phyloP scores from a whole-genome alignment of 2,888 invertebrate species.

The Bruchidius siliquastri region DNA sequence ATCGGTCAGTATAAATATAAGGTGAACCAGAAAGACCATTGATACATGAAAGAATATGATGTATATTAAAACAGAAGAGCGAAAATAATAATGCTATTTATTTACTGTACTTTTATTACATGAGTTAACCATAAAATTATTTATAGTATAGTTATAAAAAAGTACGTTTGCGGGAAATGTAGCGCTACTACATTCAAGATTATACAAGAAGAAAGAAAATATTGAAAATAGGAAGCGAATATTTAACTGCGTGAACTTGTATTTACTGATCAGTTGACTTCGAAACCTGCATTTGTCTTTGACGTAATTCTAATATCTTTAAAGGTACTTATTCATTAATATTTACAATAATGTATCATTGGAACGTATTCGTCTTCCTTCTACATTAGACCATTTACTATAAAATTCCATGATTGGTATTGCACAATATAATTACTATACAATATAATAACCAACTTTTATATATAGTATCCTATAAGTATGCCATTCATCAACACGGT shows the following conservation, averaged over 20 bases:
- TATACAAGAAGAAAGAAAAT: conserved; percentile 3
- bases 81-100: conserved; percentile 15
- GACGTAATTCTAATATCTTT: neutral
- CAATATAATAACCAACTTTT: neutral
- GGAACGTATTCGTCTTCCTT: conserved; percentile 9
- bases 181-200: conserved; percentile 20
- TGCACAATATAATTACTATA: neutral
- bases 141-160: conserved; percentile 35
- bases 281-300: conserved; percentile 25
- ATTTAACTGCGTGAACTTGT: neutral
- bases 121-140: conserved; percentile 35
- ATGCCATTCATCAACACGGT: neutral
- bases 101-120: conserved; percentile 39
- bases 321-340: neutral
- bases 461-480: neutral
- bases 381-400: neutral
- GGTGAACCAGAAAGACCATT: too few species aligned
- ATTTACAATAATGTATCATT: conserved; percentile 21
- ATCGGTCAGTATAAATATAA: too few species aligned
- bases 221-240: conserved; percentile 27
- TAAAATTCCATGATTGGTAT: neutral
- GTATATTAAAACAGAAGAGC: neutral
- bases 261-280: conserved; percentile 28
- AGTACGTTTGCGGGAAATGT: conserved; percentile 27
- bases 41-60: too few species aligned